Evolutionary conservation across 2,113 vertebrate species (phyloP), one percentile per base, ranked within the genome.

Genomic region (Oophaga pumilio): DNA sequence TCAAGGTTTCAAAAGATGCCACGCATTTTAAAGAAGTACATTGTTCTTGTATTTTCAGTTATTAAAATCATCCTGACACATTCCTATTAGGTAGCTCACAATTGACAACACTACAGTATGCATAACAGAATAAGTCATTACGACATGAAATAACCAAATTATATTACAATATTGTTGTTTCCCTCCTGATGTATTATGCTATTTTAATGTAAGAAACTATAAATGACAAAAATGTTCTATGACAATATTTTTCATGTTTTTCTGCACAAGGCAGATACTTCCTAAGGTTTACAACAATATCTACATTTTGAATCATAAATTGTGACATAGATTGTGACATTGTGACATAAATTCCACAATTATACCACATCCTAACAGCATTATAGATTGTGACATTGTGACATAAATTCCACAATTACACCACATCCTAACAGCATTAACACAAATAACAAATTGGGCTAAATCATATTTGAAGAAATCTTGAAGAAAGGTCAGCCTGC

Each of bases 381-480:
- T 56, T 77, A 22, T 10, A 57, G 2, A 26, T 5, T 60, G 15
- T 60, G 24, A 33, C 28, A 57, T 22, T 33, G 9, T 80, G 78
- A 64, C 26, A 49, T 62, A 49, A 62, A 14, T 49, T 33, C 59
- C 79, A 22, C 24, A 28, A 64, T 64, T n/a, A 56, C 14, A 24
- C 22, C 49, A 77, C 50, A 56, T 14, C 33, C 33, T 80, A 22
- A 81, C 0, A 49, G 33, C 50, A 56, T 56, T 77, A 22, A 56
- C 56, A n/a, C 50, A 77, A 77, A 53, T 24, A 77, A 77, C 12
- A 80, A 60, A 53, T 71, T 6, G 14, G 53, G 18, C 53, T 78
- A 78, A 53, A 80, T 80, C 56, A 60, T 60, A 82, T 26, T 82
- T 64, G 18, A 82, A 49, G 79, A 82, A 64, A 82, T 68, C 66